These are phyloP conservation scores for Xestia rhomboidea DNA, from an alignment of 2,888 invertebrate genomes.

Conservation along the genomic window DNA sequence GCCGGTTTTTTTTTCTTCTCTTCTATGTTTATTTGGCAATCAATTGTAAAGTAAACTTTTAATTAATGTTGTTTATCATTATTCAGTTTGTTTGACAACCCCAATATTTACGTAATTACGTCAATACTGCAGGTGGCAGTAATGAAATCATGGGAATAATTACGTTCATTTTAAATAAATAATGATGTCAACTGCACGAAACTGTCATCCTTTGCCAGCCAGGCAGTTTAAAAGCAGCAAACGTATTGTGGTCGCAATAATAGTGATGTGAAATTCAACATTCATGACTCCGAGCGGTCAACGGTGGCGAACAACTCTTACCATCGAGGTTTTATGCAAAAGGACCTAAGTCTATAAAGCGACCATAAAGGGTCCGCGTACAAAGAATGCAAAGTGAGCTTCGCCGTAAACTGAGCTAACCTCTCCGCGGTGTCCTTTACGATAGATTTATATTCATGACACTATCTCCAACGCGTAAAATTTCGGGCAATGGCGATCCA, in stretches of 20 bases:
- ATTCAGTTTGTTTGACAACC: slow-evolving; percentile 26
- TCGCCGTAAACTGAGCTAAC: slow-evolving; percentile 85
- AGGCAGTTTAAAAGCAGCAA: slow-evolving; percentile 31
- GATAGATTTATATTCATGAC: slow-evolving; percentile 91
- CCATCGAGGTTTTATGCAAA: slow-evolving; percentile 86
- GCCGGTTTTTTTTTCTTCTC: too few relatives aligned
- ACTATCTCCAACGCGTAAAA: slow-evolving; percentile 90
- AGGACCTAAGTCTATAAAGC: slow-evolving; percentile 88
- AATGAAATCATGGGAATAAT: slow-evolving; percentile 38
- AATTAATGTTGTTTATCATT: slow-evolving; percentile 8
- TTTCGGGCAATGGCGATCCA: slow-evolving; percentile 90
- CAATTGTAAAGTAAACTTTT: slow-evolving; percentile 1
- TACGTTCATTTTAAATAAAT: slow-evolving; percentile 31
- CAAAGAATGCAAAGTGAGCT: slow-evolving; percentile 91
- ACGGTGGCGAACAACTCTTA: slow-evolving; percentile 66
- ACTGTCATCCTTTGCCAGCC: slow-evolving; percentile 23
- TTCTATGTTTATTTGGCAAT: slow-evolving; percentile 14
- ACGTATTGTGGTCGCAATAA: slow-evolving; percentile 49
- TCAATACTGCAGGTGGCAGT: slow-evolving; percentile 25
- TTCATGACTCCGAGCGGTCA: slow-evolving; percentile 67
- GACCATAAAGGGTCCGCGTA: slow-evolving; percentile 87
- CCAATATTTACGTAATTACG: slow-evolving; percentile 40
- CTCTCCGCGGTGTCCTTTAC: slow-evolving; percentile 88
- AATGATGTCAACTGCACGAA: slow-evolving; percentile 15
- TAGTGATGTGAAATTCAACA: slow-evolving; percentile 64